Base-by-base conservation (phyloP, 2,797 vertebrate genomes). In the Chromis chromis region DNA sequence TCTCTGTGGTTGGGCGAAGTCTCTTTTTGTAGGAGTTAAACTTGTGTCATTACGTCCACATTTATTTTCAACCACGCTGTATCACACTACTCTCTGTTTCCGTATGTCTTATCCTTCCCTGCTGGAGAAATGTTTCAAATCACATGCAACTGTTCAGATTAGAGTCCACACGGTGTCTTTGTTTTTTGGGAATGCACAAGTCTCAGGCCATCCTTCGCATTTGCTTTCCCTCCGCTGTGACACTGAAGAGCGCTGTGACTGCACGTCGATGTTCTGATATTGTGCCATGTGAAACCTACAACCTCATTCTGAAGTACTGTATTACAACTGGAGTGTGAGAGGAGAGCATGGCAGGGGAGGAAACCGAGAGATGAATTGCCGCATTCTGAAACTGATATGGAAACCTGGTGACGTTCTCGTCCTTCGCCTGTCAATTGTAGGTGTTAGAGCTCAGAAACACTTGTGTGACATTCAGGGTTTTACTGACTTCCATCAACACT, bases 281-380 rank as follows among this genome's bases (percentile, higher is more conserved):
- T 85, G 82, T 86, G 87, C 81, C 88, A 89, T 78, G 77, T 90
- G 68, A 91, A 91, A 93, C 93, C 84, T 80, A 86, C 92, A 79
- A 92, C 92, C 89, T 91, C 88, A 85, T 90, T 76, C 83, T 72
- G 65, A 89, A 84, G 83, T 92, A 92, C 88, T 91, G 86, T 91
- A 84, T 85, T 68, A 76, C 65, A 83, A 70, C 69, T 56, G 78
- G 68, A 78, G 78, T 62, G 81, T n/a, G 74, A 83, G 76, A 89
- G 77, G 63, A 84, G 60, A 85, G 70, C 77, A 73, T 68, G 76
- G 73, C 82, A 82, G 33, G 64, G 80, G 73, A 84, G 84, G 84
- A 91, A 88, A 90, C 77, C 40, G 81, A 90, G 56, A 89, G 80
- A 81, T 69, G 69, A 89, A 85, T 84, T 78, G 42, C 55, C 28